phyloP scores from a whole-genome alignment of 2,113 vertebrate genomes.

The Chaetops frenatus region DNA sequence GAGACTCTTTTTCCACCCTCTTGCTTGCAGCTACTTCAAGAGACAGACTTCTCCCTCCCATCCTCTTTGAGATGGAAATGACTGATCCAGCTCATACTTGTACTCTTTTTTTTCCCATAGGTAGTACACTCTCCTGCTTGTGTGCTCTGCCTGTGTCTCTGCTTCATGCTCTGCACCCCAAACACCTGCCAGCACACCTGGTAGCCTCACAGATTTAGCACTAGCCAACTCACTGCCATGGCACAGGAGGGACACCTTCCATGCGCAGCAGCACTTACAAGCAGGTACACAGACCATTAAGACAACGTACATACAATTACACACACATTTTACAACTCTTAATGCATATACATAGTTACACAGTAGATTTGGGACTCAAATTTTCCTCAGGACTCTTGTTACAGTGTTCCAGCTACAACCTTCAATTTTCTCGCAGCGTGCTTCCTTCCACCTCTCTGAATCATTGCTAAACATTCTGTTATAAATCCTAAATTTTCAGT shows the following conservation, averaged over 20 bases:
- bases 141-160: not conserved
- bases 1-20: slow-evolving; percentile 5
- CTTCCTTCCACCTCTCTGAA: not conserved
- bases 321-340: not conserved
- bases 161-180: not conserved
- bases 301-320: not conserved
- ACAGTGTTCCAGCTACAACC: not conserved
- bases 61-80: slow-evolving; percentile 45
- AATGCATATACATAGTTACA: too few species aligned
- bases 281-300: not conserved
- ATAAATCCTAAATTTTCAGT: not conserved
- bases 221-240: not conserved
- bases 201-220: not conserved
- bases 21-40: slow-evolving; percentile 41
- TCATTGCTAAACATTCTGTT: not conserved
- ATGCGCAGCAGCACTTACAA: not conserved
- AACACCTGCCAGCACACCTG: not conserved
- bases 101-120: not conserved
- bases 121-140: not conserved
- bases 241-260: not conserved
- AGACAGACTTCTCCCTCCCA: slow-evolving; percentile 10
- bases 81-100: not conserved
- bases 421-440: not conserved
- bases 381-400: not conserved
- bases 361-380: not conserved